Evolutionary conservation across 2,888 invertebrate genomes (phyloP).

Genomic region (Coelopa pilipes): DNA sequence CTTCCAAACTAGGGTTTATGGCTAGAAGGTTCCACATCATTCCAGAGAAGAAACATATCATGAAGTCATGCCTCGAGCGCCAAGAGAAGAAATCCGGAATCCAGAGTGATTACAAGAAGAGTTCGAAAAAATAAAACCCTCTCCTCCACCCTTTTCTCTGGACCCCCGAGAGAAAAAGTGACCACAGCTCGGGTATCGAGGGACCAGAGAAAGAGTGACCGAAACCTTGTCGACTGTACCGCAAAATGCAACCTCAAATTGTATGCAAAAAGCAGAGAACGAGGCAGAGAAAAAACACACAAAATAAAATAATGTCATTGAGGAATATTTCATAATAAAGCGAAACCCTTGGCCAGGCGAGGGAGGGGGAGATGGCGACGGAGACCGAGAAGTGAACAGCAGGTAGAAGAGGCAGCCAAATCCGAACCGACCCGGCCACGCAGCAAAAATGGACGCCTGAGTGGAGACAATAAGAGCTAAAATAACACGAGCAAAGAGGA

Average conservation of each 20-base stretch:
- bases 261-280: conserved; percentile 33
- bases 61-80: too few relatives aligned
- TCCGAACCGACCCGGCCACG: neutral
- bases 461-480: conserved; percentile 9
- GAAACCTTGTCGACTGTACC: conserved; percentile 37
- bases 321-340: conserved; percentile 42
- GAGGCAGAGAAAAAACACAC: conserved; percentile 16
- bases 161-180: too few relatives aligned
- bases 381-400: conserved; percentile 27
- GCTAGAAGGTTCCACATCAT: too few relatives aligned
- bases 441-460: conserved; percentile 22
- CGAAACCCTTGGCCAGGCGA: too few relatives aligned
- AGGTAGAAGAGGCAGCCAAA: conserved; percentile 37
- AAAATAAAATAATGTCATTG: conserved; percentile 44
- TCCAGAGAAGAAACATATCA: too few relatives aligned
- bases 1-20: too few relatives aligned
- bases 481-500: neutral
- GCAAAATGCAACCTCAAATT: conserved; percentile 21
- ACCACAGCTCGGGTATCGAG: too few relatives aligned
- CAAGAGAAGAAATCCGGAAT: too few relatives aligned
- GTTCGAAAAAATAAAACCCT: too few relatives aligned
- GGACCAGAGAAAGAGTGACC: neutral
- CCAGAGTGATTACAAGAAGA: too few relatives aligned
- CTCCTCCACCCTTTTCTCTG: too few relatives aligned
- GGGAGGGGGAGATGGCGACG: too few relatives aligned